Percentiles rank a stretch among this genome's conserved stretches.
Conservation (phyloP, 2,888 invertebrate species). For the Cryptocephalus primarius region DNA sequence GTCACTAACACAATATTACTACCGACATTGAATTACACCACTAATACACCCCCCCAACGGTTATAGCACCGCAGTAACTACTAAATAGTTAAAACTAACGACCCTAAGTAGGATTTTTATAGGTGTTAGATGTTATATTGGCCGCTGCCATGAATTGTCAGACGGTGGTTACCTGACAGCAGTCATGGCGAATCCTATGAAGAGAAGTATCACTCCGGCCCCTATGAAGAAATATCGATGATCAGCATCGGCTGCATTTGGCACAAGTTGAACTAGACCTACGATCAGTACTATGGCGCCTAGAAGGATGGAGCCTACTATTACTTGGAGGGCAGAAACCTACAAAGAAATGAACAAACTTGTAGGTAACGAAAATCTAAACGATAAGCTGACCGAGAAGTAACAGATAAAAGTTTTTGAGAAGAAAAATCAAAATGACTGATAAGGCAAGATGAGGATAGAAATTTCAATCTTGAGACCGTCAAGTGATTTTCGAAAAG, state of each 20-base stretch:
- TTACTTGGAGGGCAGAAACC: slow-evolving; percentile 62
- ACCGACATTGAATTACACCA: too few species aligned
- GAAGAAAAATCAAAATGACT: background rate
- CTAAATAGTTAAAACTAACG: too few species aligned
- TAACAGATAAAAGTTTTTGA: background rate
- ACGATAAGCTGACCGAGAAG: background rate
- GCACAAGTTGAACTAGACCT: slow-evolving; percentile 64
- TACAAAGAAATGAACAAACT: slow-evolving; percentile 8
- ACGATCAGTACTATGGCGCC: slow-evolving; percentile 66
- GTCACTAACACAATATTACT: too few species aligned
- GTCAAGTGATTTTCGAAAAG: too few species aligned
- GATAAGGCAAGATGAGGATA: background rate
- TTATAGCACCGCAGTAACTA: too few species aligned
- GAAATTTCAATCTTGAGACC: background rate
- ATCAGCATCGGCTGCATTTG: slow-evolving; percentile 65
- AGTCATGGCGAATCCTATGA: slow-evolving; percentile 52
- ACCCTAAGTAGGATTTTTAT: too few species aligned
- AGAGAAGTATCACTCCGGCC: slow-evolving; percentile 51
- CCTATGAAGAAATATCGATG: slow-evolving; percentile 62
- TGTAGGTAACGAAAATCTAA: background rate
- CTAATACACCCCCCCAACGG: too few species aligned
- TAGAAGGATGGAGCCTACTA: slow-evolving; percentile 61
- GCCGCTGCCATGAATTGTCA: too few species aligned
- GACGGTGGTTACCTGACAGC: slow-evolving; percentile 39
- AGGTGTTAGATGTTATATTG: too few species aligned